Evolutionary conservation across 2,113 vertebrate genomes (phyloP).

Genomic region (Megaleporinus macrocephalus): DNA sequence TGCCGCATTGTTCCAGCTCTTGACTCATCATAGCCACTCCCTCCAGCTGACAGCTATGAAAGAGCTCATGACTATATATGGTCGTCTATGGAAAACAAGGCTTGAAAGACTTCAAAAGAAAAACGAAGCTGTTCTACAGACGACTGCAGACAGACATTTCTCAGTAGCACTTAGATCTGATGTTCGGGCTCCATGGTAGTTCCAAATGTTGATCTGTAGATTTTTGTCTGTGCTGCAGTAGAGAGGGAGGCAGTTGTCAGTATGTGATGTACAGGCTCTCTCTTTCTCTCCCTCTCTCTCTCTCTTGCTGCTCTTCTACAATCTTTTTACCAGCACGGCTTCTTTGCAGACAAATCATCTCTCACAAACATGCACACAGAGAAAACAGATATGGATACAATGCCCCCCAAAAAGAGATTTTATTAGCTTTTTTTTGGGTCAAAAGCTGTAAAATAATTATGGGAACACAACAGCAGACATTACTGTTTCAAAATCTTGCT

Average conservation of each 20-base stretch:
- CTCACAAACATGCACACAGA: background rate
- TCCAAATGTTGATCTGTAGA: background rate
- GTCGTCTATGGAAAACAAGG: background rate
- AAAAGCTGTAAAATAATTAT: too few species aligned
- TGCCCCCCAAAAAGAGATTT: too few species aligned
- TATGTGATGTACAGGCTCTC: background rate
- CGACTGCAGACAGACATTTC: background rate
- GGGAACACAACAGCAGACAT: too few species aligned
- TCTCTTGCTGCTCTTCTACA: too few species aligned
- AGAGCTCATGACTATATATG: slow-evolving; percentile 20
- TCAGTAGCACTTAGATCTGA: background rate
- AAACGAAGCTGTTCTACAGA: background rate
- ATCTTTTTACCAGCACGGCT: background rate
- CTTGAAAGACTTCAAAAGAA: background rate
- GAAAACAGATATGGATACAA: too few species aligned
- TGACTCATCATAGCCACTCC: background rate
- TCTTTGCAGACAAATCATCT: background rate
- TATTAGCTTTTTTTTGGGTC: too few species aligned
- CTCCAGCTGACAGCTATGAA: background rate
- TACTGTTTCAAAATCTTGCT: too few species aligned
- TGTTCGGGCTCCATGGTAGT: background rate
- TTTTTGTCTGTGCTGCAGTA: slow-evolving; percentile 7
- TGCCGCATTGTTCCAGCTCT: background rate
- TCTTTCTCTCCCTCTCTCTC: background rate
- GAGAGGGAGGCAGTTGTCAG: background rate